A percentile compares a stretch with the other conserved stretches of the same genome.
Conservation (phyloP, 2,797 vertebrate species). For the Darevskia nairensis region DNA sequence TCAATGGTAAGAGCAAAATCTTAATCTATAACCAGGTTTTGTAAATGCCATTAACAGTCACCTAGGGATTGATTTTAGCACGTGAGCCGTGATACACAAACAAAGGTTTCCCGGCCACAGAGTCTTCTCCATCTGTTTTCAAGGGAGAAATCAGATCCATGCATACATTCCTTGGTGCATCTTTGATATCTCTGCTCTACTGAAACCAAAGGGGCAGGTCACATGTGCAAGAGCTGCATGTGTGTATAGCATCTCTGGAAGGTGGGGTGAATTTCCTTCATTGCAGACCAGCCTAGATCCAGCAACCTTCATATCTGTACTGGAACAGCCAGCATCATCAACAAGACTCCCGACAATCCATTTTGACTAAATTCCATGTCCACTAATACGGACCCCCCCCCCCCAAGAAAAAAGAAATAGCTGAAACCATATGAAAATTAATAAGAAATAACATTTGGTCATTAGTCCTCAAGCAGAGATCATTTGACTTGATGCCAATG, state of each 20-base stretch:
- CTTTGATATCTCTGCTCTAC: neutral
- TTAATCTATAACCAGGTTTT: neutral
- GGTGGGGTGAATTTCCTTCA: no score
- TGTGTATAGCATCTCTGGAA: neutral
- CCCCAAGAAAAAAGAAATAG: neutral
- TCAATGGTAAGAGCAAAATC: neutral
- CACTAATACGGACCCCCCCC: neutral
- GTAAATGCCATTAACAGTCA: neutral
- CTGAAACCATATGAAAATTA: conserved; percentile 22
- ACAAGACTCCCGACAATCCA: neutral
- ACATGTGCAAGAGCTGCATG: neutral
- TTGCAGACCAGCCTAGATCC: neutral
- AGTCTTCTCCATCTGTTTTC: neutral
- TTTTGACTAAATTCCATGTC: conserved; percentile 19
- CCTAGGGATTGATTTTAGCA: neutral
- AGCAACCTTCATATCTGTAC: rapidly evolving
- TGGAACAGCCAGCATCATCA: conserved; percentile 26
- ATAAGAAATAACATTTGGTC: conserved; percentile 36
- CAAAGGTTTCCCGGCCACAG: neutral
- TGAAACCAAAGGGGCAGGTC: neutral
- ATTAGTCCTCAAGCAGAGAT: conserved; percentile 31
- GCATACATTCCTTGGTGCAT: neutral
- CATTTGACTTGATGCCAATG: neutral
- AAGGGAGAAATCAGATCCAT: neutral
- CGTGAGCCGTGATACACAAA: neutral